Evolutionary conservation across 2,797 vertebrate genomes (phyloP), one percentile per base, ranked within the genome.

Genomic region (Channallabes apus): DNA sequence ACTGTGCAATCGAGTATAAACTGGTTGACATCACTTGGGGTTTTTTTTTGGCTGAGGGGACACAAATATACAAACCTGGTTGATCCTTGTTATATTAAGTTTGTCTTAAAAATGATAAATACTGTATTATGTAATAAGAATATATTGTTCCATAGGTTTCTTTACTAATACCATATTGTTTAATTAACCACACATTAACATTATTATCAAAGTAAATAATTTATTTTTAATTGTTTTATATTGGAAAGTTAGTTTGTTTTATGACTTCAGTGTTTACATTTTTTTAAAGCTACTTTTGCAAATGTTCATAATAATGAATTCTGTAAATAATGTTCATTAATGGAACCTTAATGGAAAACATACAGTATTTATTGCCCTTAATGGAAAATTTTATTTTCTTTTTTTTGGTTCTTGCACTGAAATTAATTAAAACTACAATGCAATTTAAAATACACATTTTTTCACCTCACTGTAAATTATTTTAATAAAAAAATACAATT

Each of bases 1-100:
- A 81, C 46, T 68, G 38, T 67, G 84, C 29, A 67, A 67, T 58
- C 32, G 17, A 76, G 27, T 46, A 65, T 46, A 64, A 65, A 51
- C 35, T 46, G 5, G 6, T 38, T 61, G n/a, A 54, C 38, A 54
- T 80, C 3, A 17, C 8, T 67, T 67, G 0, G 6, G 58, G n/a
- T n/a, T 62, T 15, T 61, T 18, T n/a, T 24, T 59, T 8, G 17
- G 1, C 7, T n/a, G 11, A 4, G 29, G 11, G 4, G 15, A 29
- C 7, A 56, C 15, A 77, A 58, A 65, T 9, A 32, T 7, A 46
- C 73, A 22, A 64, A 51, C 0, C 8, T 54, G 9, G 32, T 8
- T 51, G 6, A 73, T 51, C 22, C 22, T 73, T 46, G 9, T 51
- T n/a, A 73, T 12, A 54, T 27, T n/a, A 46, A n/a, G 71, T 5